Percentiles rank a stretch among this genome's conserved stretches.
Evolutionary conservation across 1,140 invertebrate species (phyloP).

Genomic region (Venturia canescens): DNA sequence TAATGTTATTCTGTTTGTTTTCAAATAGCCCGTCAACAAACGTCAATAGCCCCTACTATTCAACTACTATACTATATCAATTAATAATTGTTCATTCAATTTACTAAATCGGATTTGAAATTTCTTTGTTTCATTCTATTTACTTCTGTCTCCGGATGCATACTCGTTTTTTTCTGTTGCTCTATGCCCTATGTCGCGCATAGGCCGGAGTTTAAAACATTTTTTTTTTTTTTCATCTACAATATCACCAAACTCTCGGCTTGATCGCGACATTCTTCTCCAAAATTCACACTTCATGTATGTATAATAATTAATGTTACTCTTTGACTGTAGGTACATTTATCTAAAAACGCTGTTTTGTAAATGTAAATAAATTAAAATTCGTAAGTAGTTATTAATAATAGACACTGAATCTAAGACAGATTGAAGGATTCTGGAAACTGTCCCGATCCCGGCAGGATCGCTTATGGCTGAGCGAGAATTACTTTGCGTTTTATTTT

Average conservation of each 20-base stretch:
- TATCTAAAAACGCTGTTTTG: constrained; percentile 70
- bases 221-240: constrained; percentile 46
- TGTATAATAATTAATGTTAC: constrained; percentile 66
- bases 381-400: constrained; percentile 63
- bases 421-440: constrained; percentile 70
- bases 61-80: constrained; percentile 63
- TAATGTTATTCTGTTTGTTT: background rate
- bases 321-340: constrained; percentile 73
- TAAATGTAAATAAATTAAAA: constrained; percentile 75
- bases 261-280: constrained; percentile 37
- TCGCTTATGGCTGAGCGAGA: constrained; percentile 64
- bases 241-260: constrained; percentile 26
- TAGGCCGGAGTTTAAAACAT: constrained; percentile 55
- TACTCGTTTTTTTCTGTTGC: constrained; percentile 32
- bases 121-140: constrained; percentile 45
- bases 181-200: constrained; percentile 50
- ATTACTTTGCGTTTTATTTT: constrained; percentile 29
- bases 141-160: constrained; percentile 44
- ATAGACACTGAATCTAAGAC: constrained; percentile 74
- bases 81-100: constrained; percentile 60
- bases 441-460: constrained; percentile 65
- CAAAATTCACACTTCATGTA: constrained; percentile 51
- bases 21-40: constrained; percentile 63
- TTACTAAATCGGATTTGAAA: constrained; percentile 57
- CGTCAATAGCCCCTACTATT: constrained; percentile 63